Conservation (phyloP, 2,113 vertebrate genomes). For the Myotis brandtii region DNA sequence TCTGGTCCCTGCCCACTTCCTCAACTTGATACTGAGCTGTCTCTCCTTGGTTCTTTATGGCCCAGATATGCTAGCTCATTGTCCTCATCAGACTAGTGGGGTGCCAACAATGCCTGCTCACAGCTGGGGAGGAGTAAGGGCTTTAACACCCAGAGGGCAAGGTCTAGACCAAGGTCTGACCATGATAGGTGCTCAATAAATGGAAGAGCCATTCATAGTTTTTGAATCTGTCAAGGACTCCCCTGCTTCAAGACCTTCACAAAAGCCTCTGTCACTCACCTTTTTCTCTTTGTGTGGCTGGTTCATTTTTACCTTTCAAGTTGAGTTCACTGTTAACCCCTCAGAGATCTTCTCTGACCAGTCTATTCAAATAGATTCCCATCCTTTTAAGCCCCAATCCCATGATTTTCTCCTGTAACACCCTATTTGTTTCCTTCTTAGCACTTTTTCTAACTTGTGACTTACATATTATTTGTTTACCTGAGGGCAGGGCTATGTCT, state of each 20-base stretch:
- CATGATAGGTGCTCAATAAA: not conserved
- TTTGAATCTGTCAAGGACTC: slow-evolving; percentile 45
- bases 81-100: not conserved
- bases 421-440: not conserved
- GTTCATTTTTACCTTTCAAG: slow-evolving; percentile 28
- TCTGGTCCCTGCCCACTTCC: not conserved
- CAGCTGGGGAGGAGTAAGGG: not conserved
- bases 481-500: not conserved
- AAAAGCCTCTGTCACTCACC: not conserved
- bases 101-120: not conserved
- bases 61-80: not conserved
- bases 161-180: not conserved
- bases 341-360: not conserved
- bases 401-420: not conserved
- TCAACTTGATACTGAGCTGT: not conserved
- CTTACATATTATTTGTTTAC: not conserved
- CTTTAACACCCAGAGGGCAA: not conserved
- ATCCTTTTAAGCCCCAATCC: not conserved
- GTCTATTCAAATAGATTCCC: not conserved
- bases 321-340: slow-evolving; percentile 46
- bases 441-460: not conserved
- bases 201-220: not conserved
- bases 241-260: slow-evolving; percentile 10
- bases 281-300: slow-evolving; percentile 22
- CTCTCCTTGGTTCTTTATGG: not conserved